These are phyloP conservation scores for Aramus guarauna DNA, from an alignment of 2,113 vertebrate species.

Conservation along the genomic window DNA sequence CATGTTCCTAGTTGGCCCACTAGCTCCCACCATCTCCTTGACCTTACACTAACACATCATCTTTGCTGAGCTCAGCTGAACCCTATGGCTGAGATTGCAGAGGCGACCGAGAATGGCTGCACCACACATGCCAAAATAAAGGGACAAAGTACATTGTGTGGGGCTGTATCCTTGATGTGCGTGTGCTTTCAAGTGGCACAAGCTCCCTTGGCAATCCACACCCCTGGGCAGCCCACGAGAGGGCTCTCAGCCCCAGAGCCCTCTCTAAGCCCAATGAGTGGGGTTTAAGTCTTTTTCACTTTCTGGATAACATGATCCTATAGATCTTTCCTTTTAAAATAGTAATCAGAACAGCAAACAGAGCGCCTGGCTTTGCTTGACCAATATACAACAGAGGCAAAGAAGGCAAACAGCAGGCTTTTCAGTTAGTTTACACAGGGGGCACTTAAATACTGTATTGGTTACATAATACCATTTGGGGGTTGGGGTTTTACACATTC, in stretches of 20 bases:
- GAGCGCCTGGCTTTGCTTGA: neutral
- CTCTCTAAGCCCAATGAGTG: neutral
- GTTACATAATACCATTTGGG: constrained; percentile 56
- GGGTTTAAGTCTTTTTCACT: constrained; percentile 33
- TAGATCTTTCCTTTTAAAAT: constrained; percentile 55
- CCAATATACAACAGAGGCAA: constrained; percentile 48
- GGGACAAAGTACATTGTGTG: neutral
- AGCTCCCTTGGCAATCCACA: neutral
- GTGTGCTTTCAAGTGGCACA: neutral
- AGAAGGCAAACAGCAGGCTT: constrained; percentile 60
- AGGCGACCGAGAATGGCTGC: neutral
- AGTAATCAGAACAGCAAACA: constrained; percentile 62
- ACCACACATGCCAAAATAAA: constrained; percentile 26
- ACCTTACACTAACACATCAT: neutral
- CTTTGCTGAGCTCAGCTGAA: constrained; percentile 17
- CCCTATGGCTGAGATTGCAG: neutral
- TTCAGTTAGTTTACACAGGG: constrained; percentile 60
- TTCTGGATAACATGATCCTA: constrained; percentile 56
- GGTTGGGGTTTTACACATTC: constrained; percentile 49
- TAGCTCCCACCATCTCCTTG: neutral
- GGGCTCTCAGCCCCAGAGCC: neutral
- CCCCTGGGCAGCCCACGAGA: neutral
- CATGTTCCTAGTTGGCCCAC: neutral
- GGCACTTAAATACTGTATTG: constrained; percentile 57
- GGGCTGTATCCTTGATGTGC: neutral